Evolutionary conservation across 2,113 vertebrate species (phyloP).

Genomic region (Corythaixoides concolor): DNA sequence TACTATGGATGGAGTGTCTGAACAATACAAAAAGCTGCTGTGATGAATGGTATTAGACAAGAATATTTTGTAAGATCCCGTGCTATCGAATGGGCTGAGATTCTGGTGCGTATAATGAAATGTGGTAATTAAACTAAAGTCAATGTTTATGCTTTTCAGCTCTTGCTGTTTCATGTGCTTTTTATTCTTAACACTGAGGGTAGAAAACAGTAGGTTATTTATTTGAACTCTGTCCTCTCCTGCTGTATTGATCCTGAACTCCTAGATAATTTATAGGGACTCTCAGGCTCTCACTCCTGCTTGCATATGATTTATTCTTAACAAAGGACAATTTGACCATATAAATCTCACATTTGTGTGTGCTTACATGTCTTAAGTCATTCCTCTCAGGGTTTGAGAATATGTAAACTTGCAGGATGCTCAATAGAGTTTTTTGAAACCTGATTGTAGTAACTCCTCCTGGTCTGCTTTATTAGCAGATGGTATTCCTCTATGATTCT

Average conservation of each 20-base stretch:
- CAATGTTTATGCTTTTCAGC: neutral
- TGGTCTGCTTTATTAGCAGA: neutral
- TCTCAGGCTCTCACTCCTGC: neutral
- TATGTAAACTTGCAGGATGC: no score
- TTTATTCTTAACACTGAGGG: neutral
- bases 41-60: neutral
- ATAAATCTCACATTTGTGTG: neutral
- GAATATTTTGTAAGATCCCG: neutral
- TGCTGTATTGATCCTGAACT: neutral
- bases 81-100: neutral
- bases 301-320: neutral
- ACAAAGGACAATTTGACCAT: neutral
- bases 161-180: neutral
- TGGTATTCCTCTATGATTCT: neutral
- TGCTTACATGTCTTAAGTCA: neutral
- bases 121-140: neutral
- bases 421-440: neutral
- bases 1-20: neutral
- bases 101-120: neutral
- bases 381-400: neutral
- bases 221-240: neutral
- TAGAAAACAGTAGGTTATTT: neutral
- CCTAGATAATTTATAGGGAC: neutral
- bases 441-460: accelerated
- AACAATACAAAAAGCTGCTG: neutral